phyloP scores from a whole-genome alignment of 2,888 invertebrate species.

The Sminthurides aquaticus region DNA sequence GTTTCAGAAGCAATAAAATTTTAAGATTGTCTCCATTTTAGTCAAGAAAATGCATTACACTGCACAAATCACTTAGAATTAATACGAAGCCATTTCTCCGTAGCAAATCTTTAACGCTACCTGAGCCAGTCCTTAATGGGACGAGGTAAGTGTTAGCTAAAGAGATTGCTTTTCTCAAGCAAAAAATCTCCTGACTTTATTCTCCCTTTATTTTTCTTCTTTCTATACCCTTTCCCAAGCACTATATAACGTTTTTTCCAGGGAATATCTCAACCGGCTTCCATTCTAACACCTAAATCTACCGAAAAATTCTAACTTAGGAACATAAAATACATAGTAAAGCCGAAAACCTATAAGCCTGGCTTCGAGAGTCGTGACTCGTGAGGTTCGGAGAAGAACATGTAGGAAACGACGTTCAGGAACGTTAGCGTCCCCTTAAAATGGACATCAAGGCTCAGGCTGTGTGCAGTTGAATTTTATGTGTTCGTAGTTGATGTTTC shows the following conservation, averaged over 20 bases:
- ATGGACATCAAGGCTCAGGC: background rate
- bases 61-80: background rate
- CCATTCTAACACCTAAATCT: too few species aligned
- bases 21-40: constrained; percentile 7
- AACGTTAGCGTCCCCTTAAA: background rate
- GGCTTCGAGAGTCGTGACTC: background rate
- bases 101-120: background rate
- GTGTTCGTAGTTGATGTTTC: background rate
- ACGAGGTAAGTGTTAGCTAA: too few species aligned
- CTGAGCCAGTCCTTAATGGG: background rate
- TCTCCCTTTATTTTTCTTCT: too few species aligned
- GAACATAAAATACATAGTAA: too few species aligned
- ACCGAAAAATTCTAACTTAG: too few species aligned
- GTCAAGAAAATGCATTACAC: constrained; percentile 7
- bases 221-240: too few species aligned
- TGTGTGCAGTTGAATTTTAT: background rate
- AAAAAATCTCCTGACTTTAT: too few species aligned
- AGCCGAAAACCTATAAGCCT: background rate
- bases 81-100: background rate
- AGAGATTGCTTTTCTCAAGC: too few species aligned
- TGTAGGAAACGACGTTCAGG: background rate
- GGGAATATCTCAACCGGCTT: too few species aligned
- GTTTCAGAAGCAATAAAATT: background rate
- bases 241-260: too few species aligned
- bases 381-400: background rate